Evolutionary conservation across 1,140 invertebrate genomes (phyloP).

Genomic region (Pogonomyrmex californicus): DNA sequence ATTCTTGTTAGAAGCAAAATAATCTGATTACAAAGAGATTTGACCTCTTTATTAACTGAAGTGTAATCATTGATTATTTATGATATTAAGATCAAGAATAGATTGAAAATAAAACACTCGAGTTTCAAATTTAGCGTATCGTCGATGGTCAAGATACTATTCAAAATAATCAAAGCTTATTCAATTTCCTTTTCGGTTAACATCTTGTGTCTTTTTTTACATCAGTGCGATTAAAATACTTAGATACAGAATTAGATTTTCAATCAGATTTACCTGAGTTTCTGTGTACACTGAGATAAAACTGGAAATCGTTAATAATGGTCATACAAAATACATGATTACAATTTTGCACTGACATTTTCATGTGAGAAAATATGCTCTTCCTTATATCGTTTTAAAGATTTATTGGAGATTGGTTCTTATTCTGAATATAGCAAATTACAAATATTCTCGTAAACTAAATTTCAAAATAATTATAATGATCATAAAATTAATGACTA

Average conservation of each 20-base stretch:
- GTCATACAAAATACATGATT: neutral
- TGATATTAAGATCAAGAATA: neutral
- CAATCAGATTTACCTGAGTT: neutral
- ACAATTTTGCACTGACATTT: conserved; percentile 8
- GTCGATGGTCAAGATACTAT: neutral
- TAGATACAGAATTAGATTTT: neutral
- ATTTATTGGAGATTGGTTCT: neutral
- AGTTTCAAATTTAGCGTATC: neutral
- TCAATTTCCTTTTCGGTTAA: neutral
- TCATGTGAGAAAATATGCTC: conserved; percentile 41
- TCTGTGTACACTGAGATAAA: neutral
- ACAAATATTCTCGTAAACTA: neutral
- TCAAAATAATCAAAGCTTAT: neutral
- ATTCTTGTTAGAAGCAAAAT: neutral
- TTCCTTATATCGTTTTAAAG: conserved; percentile 35
- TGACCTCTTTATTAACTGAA: neutral
- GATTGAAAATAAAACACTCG: neutral
- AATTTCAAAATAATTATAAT: conserved; percentile 17
- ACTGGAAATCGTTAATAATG: conserved; percentile 24
- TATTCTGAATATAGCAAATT: neutral
- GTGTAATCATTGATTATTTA: neutral
- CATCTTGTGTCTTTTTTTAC: neutral
- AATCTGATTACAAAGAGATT: neutral
- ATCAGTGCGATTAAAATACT: neutral
- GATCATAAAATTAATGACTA: neutral